phyloP scores from a whole-genome alignment of 1,140 invertebrate genomes.

The Dendroctonus valens region DNA sequence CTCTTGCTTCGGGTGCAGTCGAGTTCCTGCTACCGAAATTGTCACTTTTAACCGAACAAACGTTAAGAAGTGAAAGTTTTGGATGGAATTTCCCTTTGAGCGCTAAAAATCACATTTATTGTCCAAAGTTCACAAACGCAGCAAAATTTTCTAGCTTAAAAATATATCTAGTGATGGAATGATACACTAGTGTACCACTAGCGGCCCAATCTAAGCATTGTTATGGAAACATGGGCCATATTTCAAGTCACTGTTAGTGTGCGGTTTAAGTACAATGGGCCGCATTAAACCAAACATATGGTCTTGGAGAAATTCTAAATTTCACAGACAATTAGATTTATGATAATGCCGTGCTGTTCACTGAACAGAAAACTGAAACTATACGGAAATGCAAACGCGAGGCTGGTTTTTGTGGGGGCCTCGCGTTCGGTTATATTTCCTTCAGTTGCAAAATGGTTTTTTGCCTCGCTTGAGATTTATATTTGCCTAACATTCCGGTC shows the following conservation, averaged over 20 bases:
- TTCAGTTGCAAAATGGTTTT: slow-evolving; percentile 29
- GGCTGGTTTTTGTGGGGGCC: slow-evolving; percentile 13
- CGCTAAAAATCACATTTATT: too few relatives aligned
- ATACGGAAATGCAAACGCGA: slow-evolving; percentile 35
- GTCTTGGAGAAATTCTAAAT: slow-evolving; percentile 27
- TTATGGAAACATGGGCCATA: neutral
- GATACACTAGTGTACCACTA: neutral
- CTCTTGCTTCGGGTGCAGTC: too few relatives aligned
- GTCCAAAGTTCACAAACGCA: too few relatives aligned
- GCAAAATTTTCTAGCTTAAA: neutral
- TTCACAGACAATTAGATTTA: slow-evolving; percentile 34
- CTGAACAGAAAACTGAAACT: slow-evolving; percentile 33
- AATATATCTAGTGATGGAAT: neutral
- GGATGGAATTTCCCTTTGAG: neutral
- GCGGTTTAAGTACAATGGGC: slow-evolving; percentile 9
- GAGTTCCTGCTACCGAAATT: too few relatives aligned
- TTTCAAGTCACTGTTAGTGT: slow-evolving; percentile 5
- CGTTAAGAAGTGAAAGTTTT: neutral
- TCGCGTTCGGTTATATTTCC: slow-evolving; percentile 25
- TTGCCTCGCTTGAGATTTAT: slow-evolving; percentile 20
- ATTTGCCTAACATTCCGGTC: slow-evolving; percentile 8
- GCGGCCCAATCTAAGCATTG: neutral
- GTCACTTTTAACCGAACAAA: too few relatives aligned
- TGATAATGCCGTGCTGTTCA: slow-evolving; percentile 31
- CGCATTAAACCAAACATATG: slow-evolving; percentile 19